Evolutionary conservation across 1,140 invertebrate species (phyloP).

Genomic region (Panagrolaimus sp.): DNA sequence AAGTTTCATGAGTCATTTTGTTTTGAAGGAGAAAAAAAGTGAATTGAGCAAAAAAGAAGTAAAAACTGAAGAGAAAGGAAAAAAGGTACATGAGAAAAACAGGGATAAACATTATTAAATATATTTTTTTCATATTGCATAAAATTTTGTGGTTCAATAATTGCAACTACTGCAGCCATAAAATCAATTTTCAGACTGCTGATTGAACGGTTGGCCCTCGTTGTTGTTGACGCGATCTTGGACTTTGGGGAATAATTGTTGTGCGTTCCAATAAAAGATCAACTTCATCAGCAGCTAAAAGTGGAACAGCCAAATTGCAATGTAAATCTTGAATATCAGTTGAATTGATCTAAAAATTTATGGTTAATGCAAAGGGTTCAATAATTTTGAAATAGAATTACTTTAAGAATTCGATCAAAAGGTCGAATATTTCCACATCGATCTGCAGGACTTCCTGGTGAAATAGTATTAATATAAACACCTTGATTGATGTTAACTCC

Average conservation of each 20-base stretch:
- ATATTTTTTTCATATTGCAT: too few relatives aligned
- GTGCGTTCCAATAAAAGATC: conserved; percentile 68
- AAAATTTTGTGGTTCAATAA: too few relatives aligned
- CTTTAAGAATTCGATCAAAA: conserved; percentile 83
- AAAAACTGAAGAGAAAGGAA: too few relatives aligned
- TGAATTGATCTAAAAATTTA: conserved; percentile 71
- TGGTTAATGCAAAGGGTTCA: background rate
- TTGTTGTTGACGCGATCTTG: background rate
- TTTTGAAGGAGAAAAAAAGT: too few relatives aligned
- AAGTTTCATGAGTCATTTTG: too few relatives aligned
- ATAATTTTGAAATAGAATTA: conserved; percentile 58
- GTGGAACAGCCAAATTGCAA: conserved; percentile 82
- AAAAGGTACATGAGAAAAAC: too few relatives aligned
- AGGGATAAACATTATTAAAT: too few relatives aligned
- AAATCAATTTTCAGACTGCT: background rate
- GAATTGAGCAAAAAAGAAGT: too few relatives aligned
- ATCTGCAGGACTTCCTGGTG: conserved; percentile 83
- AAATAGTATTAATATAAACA: conserved; percentile 83
- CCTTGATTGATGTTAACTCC: conserved; percentile 67
- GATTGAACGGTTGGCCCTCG: conserved; percentile 7
- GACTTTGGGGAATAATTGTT: background rate
- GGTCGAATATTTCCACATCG: conserved; percentile 72
- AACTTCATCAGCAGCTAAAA: conserved; percentile 80
- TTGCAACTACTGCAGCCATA: too few relatives aligned
- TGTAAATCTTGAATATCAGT: conserved; percentile 83